These are phyloP conservation scores for Anthopleura sola DNA, from an alignment of 64 coral and sea anemone genomes.

Conservation along the genomic window DNA sequence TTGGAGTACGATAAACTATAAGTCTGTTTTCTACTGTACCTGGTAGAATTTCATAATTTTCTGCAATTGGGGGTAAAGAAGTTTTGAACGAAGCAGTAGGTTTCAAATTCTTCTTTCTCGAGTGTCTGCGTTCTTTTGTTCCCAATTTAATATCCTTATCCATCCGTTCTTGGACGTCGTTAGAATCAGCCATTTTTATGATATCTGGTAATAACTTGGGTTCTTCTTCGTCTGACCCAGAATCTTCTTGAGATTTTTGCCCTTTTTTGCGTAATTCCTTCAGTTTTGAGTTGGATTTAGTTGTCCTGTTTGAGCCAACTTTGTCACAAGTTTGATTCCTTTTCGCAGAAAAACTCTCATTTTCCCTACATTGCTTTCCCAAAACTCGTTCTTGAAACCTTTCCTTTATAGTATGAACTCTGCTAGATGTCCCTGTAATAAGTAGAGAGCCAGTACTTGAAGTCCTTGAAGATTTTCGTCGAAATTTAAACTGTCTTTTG, in stretches of 20 bases:
- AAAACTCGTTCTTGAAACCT: conserved; percentile 11
- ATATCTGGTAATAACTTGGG: background rate
- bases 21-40: background rate
- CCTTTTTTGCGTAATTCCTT: background rate
- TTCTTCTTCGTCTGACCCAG: background rate
- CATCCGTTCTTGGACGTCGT: background rate
- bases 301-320: background rate
- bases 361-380: background rate
- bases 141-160: background rate
- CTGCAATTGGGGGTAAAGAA: background rate
- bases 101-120: background rate
- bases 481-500: background rate
- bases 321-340: background rate
- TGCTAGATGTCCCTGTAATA: background rate
- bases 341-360: background rate
- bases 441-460: background rate
- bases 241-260: background rate
- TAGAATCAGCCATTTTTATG: background rate
- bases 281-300: background rate
- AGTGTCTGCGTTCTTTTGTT: background rate
- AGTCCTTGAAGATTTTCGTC: background rate
- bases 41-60: background rate
- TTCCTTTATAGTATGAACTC: background rate
- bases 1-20: background rate
- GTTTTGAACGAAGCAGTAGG: conserved; percentile 1